These are phyloP conservation scores for Heliconius hortense DNA, from an alignment of 2,888 invertebrate genomes.

Conservation along the genomic window DNA sequence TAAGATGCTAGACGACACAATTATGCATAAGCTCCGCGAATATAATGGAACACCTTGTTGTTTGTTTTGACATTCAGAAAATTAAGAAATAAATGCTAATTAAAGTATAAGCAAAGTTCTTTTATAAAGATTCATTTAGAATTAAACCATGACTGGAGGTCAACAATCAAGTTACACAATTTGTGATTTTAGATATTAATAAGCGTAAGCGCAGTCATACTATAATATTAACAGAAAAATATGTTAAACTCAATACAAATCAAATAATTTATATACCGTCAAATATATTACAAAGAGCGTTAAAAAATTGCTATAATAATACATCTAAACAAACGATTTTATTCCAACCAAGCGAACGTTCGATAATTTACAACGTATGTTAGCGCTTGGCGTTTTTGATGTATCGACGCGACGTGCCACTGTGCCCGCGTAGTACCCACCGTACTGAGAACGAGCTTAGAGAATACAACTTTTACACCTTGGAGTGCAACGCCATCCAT, in stretches of 20 bases:
- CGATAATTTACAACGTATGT: constrained; percentile 27
- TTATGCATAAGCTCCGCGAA: constrained; percentile 13
- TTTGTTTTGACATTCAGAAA: background rate
- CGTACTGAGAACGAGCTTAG: background rate
- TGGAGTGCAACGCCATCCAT: background rate
- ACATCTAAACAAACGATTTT: constrained; percentile 15
- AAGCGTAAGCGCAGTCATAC: too few species aligned
- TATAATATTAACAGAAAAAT: too few species aligned
- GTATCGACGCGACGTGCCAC: constrained; percentile 23
- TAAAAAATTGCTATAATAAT: background rate
- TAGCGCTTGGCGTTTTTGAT: constrained; percentile 13
- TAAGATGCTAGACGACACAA: constrained; percentile 16
- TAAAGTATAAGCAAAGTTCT: background rate
- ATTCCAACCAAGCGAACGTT: constrained; percentile 1
- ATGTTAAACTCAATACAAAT: too few species aligned
- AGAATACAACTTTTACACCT: constrained; percentile 4
- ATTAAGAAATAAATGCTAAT: background rate
- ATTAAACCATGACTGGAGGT: too few species aligned
- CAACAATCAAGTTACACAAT: too few species aligned
- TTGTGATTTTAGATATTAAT: too few species aligned
- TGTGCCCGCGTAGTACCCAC: background rate
- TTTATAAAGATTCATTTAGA: background rate
- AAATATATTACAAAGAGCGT: background rate
- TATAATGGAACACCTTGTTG: background rate
- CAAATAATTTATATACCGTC: too few species aligned